Base-by-base conservation (phyloP, 2,888 invertebrate species). In the Synanthedon formicaeformis region DNA sequence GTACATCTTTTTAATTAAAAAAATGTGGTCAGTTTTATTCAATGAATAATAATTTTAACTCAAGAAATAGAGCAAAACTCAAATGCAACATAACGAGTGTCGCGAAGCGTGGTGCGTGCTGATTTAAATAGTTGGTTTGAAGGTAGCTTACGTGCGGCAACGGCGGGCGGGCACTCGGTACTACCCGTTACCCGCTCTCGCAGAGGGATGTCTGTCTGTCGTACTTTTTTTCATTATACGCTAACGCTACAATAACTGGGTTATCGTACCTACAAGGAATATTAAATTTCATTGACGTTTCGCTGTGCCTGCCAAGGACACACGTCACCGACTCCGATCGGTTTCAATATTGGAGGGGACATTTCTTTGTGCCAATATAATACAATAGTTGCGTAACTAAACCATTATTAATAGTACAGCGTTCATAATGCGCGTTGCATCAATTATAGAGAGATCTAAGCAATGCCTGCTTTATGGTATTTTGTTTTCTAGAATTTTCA, bases 271-370 rank as follows among this genome's bases (percentile, higher is more conserved):
- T 76, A 72, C 66, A 69, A 71, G 64, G 76, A 76, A 81, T 86
- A 86, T 84, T 82, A 77, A 78, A 78, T 82, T 84, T 75, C 84
- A 82, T 82, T 82, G 85, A 81, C 77, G 72, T 78, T 76, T 68
- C 60, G 71, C 68, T 68, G 71, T 73, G 72, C 74, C 68, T 74
- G 73, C 75, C 64, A 83, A 85, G 83, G 85, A 78, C 82, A 78
- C 72, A 69, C 74, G 71, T 67, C 69, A 65, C 70, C 69, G 66
- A 73, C 70, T 69, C 64, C 69, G 71, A 45, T 65, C 64, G 66
- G 62, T 69, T 72, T 64, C 71, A 67, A 71, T 72, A 71, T 67
- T 65, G 56, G 55, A 68, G 70, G 73, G 71, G 65, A 66, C 62
- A 59, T 34, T 34, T 63, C 63, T 62, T 66, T 67, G 65, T 70